Evolutionary conservation across 2,113 vertebrate species (phyloP).

Genomic region (Acrocephalus arundinaceus): DNA sequence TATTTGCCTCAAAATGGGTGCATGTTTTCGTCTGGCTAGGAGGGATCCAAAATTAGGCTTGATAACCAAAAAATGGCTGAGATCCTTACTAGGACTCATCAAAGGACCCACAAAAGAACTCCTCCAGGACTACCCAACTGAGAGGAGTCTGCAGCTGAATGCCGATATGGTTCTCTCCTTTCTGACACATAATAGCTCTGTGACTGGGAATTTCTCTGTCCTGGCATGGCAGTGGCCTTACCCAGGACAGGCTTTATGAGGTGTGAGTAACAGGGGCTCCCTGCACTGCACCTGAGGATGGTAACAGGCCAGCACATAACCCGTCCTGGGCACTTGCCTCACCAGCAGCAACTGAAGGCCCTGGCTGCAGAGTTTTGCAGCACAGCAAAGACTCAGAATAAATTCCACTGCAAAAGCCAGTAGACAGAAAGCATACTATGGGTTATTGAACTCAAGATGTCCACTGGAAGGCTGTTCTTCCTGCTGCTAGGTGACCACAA

Average conservation of each 20-base stretch:
- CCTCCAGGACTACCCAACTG: neutral
- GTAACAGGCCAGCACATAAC: neutral
- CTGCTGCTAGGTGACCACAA: neutral
- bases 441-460: neutral
- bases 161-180: neutral
- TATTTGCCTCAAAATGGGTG: neutral
- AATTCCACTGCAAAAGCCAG: neutral
- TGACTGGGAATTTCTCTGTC: neutral
- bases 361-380: neutral
- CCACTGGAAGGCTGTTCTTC: neutral
- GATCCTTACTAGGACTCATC: neutral
- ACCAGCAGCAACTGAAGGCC: neutral
- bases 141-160: neutral
- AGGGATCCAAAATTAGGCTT: neutral
- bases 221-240: neutral
- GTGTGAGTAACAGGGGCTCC: neutral
- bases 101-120: neutral
- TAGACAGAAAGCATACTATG: neutral
- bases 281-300: neutral
- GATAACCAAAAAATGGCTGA: neutral
- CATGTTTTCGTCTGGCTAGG: neutral
- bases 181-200: neutral
- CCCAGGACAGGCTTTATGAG: neutral
- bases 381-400: neutral
- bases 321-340: neutral